A percentile compares a stretch with the other conserved stretches of the same genome.
phyloP scores from a whole-genome alignment of 2,797 vertebrate species.

The Eulemur rubriventer region DNA sequence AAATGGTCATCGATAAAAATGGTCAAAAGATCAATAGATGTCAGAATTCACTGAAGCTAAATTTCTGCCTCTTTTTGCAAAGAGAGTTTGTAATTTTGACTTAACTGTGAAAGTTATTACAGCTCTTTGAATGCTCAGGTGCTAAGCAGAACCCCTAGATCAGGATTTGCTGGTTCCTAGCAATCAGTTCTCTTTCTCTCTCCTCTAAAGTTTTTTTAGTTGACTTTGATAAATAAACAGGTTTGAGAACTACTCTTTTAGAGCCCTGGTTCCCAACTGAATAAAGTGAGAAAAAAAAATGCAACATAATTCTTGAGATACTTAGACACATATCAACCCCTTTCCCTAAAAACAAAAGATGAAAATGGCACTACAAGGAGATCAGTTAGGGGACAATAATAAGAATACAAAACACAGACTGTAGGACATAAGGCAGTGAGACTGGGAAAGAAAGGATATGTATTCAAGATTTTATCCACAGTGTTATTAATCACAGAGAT shows the following conservation, averaged over 20 bases:
- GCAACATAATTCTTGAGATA: not conserved
- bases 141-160: not conserved
- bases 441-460: not conserved
- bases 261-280: not conserved
- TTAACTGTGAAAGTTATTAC: not conserved
- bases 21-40: not conserved
- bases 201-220: not conserved
- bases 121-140: not conserved
- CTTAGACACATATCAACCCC: not conserved
- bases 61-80: not conserved
- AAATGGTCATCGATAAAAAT: conserved; percentile 36
- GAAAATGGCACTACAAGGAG: not conserved
- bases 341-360: not conserved
- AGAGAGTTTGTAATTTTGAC: not conserved
- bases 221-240: not conserved
- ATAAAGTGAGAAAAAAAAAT: not conserved
- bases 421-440: not conserved
- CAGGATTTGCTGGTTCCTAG: not conserved
- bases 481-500: not conserved
- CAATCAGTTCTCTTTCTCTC: not conserved
- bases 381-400: not conserved
- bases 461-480: not conserved
- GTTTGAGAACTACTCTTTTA: not conserved
- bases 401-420: not conserved
- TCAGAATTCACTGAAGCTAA: not conserved